Evolutionary conservation across 2,113 vertebrate genomes (phyloP), one percentile per base, ranked within the genome.

Genomic region (Rhea pennata): DNA sequence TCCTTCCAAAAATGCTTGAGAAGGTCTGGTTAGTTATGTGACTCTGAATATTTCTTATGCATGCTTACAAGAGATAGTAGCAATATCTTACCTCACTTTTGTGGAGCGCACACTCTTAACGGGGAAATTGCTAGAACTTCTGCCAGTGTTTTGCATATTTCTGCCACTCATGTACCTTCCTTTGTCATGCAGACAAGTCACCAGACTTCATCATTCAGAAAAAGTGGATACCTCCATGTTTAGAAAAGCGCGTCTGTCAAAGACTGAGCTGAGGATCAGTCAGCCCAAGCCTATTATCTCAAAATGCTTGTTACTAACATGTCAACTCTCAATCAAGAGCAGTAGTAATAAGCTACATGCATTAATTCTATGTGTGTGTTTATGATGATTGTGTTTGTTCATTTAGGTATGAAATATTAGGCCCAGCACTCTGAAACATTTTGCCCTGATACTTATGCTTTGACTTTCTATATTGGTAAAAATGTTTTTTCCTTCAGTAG

Each of bases 211-310:
- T 24, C 27, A 27, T 42, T 51, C 48, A 64, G 15, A 90, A 46
- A 8, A 36, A 46, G 51, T 9, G 44, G 22, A 65, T 79, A 86
- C 23, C 6, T 2, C 15, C 44, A n/a, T 12, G 23, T 66, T 72
- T 46, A n/a, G 44, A 62, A 44, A 69, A 24, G 13, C 78, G 6
- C 3, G 3, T 0, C 1, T 61, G 9, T 19, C 44, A 67, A 59
- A 75, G 56, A 29, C 24, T 64, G 67, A 40, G 44, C 23, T 62
- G 64, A 12, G 40, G 71, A 31, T 62, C 85, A 39, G 39, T 76
- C 40, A 51, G 31, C 10, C 20, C 14, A 71, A 66, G 31, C 8
- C 12, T 66, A 27, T 46, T 61, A 29, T 44, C 36, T 75, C 40
- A 7, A 51, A 67, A 54, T 59, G 33, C 6, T 70, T 61, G 3